A percentile compares a stretch with the other conserved stretches of the same genome.
These are phyloP conservation scores for Sminthurides bifidus DNA, from an alignment of 1,140 invertebrate species.

Conservation along the genomic window DNA sequence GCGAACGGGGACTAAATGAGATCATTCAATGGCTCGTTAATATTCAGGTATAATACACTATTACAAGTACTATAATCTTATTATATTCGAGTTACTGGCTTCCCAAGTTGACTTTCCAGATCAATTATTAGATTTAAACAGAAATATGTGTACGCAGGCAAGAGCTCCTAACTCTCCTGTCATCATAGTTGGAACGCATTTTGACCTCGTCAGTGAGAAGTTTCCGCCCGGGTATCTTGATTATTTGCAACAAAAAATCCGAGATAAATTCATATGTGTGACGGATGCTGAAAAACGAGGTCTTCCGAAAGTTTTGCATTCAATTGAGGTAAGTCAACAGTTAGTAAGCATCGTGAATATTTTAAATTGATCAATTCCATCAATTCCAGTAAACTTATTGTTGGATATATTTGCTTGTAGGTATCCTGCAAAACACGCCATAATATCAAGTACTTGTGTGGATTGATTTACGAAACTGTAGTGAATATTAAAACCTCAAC, in stretches of 20 bases:
- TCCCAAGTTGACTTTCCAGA: neutral
- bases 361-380: neutral
- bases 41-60: conserved; percentile 54
- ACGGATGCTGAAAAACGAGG: conserved; percentile 93
- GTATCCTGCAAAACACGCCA: conserved; percentile 66
- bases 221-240: conserved; percentile 60
- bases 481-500: conserved; percentile 77
- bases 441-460: conserved; percentile 81
- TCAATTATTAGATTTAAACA: neutral
- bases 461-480: conserved; percentile 86
- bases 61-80: neutral
- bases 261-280: conserved; percentile 76
- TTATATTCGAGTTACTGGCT: conserved; percentile 5
- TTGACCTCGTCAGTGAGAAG: conserved; percentile 66
- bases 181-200: conserved; percentile 88
- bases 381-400: neutral
- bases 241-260: conserved; percentile 74
- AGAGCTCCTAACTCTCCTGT: conserved; percentile 87
- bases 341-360: neutral
- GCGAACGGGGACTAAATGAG: conserved; percentile 75
- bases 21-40: conserved; percentile 92
- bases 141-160: conserved; percentile 41
- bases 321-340: conserved; percentile 65
- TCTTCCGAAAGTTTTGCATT: conserved; percentile 80
- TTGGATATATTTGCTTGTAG: conserved; percentile 4